Base-by-base conservation (phyloP, 2,113 vertebrate species). In the Opisthocomus hoazin region DNA sequence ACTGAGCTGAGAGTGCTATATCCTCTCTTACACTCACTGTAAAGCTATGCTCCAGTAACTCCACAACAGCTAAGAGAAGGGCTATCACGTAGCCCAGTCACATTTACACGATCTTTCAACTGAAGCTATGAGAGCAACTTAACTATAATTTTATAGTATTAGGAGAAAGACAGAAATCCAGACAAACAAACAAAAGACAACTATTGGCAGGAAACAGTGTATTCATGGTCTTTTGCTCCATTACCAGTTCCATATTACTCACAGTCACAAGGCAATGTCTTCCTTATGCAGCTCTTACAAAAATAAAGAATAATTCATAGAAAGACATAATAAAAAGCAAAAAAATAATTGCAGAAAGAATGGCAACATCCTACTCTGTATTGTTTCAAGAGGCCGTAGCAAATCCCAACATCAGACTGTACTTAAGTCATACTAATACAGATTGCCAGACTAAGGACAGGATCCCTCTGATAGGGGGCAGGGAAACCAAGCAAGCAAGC, bases 101-200 rank as follows among this genome's bases (percentile, higher is more conserved):
- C 95, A 95, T 94, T 87, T 94, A 94, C 92, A 85, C 82, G 82
- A 90, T 84, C 77, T 92, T 96, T 92, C 87, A 89, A 66, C 65
- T 90, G 76, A 94, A 93, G 83, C 39, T 75, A 43, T 26, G 41
- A 94, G 37, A 81, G 16, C 26, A 94, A 89, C 43, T 86, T 94
- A 63, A 51, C 41, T 58, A 15, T 15, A 57, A 76, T 56, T 87
- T 66, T 87, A 43, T 10, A 71, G 6, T 36, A 90, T 36, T 78
- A 81, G 29, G 9, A 75, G 14, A 80, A 94, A 93, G n/a, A 87
- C 9, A 10, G 27, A 60, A 90, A 90, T 78, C 3, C 19, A 87
- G 19, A 46, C 43, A 93, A 87, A 78, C 24, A 85, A 93, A 94
- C 23, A 27, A 29, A 74, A 78, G 53, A 57, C 20, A 82, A 15